These are phyloP conservation scores for Drosophila lacertosa DNA, from an alignment of 1,140 invertebrate species.

Conservation along the genomic window DNA sequence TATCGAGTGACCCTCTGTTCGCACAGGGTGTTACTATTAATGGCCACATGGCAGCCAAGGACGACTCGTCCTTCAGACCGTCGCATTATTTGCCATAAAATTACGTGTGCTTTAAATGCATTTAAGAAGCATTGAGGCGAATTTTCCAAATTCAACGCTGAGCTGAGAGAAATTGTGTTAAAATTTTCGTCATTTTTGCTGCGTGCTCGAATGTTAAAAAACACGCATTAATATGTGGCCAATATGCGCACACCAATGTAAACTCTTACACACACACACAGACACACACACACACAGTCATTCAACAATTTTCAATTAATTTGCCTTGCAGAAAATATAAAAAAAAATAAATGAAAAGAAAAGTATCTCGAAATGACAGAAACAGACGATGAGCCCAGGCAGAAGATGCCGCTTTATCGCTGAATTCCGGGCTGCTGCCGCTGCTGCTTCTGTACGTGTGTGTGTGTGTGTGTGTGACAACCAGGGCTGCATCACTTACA, in stretches of 20 bases:
- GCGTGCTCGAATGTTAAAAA: constrained; percentile 68
- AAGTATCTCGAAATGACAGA: constrained; percentile 67
- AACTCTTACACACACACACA: constrained; percentile 7
- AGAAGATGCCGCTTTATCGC: constrained; percentile 50
- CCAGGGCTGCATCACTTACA: too few species aligned
- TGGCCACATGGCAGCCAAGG: not conserved
- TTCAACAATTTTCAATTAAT: constrained; percentile 69
- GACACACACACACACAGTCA: not conserved
- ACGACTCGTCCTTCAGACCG: constrained; percentile 16
- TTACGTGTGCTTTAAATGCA: constrained; percentile 40
- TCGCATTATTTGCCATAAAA: constrained; percentile 43
- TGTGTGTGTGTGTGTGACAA: too few species aligned
- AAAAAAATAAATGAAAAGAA: constrained; percentile 38
- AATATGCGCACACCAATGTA: constrained; percentile 50
- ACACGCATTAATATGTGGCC: constrained; percentile 72
- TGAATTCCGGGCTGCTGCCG: constrained; percentile 33
- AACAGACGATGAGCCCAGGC: constrained; percentile 41
- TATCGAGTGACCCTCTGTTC: constrained; percentile 4
- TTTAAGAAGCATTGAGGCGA: constrained; percentile 13
- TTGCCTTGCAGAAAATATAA: constrained; percentile 41
- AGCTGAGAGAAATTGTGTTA: not conserved
- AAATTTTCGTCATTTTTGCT: constrained; percentile 25
- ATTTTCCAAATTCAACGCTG: constrained; percentile 8
- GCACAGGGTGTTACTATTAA: not conserved
- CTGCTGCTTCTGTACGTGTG: too few species aligned